Percentiles rank a stretch among this genome's conserved stretches.
phyloP scores from a whole-genome alignment of 2,888 invertebrate genomes.

The Eucera pruinosa region DNA sequence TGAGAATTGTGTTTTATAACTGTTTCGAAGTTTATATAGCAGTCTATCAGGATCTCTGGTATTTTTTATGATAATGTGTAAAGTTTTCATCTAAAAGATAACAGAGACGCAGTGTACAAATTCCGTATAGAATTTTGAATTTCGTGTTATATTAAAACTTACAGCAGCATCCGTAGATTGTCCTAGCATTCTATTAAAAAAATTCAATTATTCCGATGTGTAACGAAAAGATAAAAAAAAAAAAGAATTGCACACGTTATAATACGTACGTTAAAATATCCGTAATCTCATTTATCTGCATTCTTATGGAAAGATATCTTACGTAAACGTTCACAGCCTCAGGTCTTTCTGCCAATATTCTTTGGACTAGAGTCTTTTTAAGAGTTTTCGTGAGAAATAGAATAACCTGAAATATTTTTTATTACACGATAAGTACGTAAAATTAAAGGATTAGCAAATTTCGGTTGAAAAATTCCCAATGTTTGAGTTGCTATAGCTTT shows the following conservation, averaged over 20 bases:
- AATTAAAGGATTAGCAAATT: too few relatives aligned
- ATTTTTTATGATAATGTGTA: constrained; percentile 80
- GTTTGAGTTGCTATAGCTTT: too few relatives aligned
- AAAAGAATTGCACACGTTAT: too few relatives aligned
- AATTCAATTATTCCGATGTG: constrained; percentile 32
- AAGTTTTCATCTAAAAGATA: constrained; percentile 77
- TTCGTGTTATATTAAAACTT: constrained; percentile 79
- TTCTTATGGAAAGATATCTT: constrained; percentile 89
- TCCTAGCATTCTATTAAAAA: constrained; percentile 87
- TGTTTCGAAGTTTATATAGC: constrained; percentile 78
- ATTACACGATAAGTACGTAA: too few relatives aligned
- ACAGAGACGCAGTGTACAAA: constrained; percentile 18
- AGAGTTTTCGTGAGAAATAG: constrained; percentile 91
- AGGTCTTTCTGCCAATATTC: constrained; percentile 89
- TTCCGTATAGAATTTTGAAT: constrained; percentile 63
- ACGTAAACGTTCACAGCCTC: constrained; percentile 91
- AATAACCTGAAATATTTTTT: constrained; percentile 86
- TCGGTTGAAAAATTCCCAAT: too few relatives aligned
- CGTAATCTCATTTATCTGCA: constrained; percentile 88
- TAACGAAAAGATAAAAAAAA: background rate
- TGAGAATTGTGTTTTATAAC: constrained; percentile 80
- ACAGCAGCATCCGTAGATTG: constrained; percentile 89
- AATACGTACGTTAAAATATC: constrained; percentile 90
- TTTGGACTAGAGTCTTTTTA: constrained; percentile 89
- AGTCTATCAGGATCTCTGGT: constrained; percentile 77